Evolutionary conservation across 2,113 vertebrate genomes (phyloP).

Genomic region (Paratilapia polleni): DNA sequence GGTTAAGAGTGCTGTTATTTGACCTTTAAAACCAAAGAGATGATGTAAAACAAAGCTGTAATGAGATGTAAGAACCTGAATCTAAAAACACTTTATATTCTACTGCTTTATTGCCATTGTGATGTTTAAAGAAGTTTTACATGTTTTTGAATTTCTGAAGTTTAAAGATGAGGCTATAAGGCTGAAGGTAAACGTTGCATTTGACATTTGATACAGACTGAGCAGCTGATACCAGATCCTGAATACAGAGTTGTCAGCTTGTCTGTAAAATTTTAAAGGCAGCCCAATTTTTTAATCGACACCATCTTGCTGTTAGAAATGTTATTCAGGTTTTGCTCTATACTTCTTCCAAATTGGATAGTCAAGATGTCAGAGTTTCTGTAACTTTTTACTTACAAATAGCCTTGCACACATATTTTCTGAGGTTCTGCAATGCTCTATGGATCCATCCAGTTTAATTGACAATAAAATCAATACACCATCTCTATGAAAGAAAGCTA

Average conservation of each 20-base stretch:
- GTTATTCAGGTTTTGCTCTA: not conserved
- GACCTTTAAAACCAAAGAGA: not conserved
- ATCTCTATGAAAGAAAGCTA: slow-evolving; percentile 9
- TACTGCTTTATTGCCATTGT: not conserved
- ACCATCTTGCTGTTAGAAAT: not conserved
- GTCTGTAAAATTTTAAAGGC: not conserved
- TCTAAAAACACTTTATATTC: not conserved
- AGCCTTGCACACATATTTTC: slow-evolving; percentile 2
- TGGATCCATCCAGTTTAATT: slow-evolving; percentile 19
- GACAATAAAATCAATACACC: slow-evolving; percentile 44
- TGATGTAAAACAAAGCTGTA: not conserved
- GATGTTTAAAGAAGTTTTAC: not conserved
- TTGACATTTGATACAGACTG: not conserved
- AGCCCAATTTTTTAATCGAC: slow-evolving; percentile 23
- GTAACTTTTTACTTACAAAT: slow-evolving; percentile 19
- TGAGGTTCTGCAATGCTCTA: not conserved
- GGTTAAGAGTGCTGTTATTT: not conserved
- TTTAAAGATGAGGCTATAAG: not conserved
- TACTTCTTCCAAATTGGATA: not conserved
- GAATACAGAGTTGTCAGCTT: not conserved
- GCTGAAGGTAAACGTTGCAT: not conserved
- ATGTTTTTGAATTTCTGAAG: not conserved
- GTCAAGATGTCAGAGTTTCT: slow-evolving; percentile 26
- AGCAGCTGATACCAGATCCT: not conserved
- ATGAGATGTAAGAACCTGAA: not conserved